phyloP scores from a whole-genome alignment of 2,113 vertebrate genomes.

The Tetrao urogallus region DNA sequence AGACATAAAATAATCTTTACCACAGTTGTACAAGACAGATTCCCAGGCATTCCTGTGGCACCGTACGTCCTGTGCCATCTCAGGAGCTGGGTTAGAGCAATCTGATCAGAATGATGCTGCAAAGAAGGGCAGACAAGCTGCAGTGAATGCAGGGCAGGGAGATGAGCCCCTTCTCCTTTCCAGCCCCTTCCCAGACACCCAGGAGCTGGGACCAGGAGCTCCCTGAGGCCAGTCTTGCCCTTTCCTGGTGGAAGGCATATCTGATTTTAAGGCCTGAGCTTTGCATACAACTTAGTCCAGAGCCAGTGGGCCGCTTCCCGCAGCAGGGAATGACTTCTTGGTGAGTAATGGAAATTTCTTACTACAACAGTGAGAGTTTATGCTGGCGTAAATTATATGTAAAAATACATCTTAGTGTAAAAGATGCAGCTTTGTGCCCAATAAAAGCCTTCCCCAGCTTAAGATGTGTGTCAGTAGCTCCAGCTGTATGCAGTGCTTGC shows the following conservation, averaged over 20 bases:
- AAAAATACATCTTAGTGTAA: neutral
- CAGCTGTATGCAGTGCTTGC: accelerated
- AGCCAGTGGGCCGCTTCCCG: neutral
- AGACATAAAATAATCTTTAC: constrained; percentile 36
- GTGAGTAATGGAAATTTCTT: neutral
- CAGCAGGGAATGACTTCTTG: neutral
- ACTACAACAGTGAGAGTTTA: neutral
- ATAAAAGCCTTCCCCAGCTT: constrained; percentile 6
- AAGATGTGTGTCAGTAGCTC: neutral
- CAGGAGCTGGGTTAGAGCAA: constrained; percentile 22
- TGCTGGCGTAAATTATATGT: neutral
- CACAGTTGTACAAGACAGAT: constrained; percentile 20
- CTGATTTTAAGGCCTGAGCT: neutral
- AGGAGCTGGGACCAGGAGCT: neutral
- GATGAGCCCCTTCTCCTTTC: neutral
- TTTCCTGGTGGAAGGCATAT: neutral
- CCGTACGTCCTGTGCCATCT: neutral
- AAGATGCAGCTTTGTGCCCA: neutral
- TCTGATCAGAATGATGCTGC: neutral
- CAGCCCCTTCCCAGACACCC: neutral
- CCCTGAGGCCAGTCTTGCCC: neutral
- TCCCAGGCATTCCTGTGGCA: neutral
- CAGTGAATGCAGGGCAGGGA: neutral
- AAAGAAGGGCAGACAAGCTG: neutral
- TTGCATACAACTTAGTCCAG: neutral